These are phyloP conservation scores for Heterotilapia buettikoferi DNA, from an alignment of 2,113 vertebrate species.

Conservation along the genomic window DNA sequence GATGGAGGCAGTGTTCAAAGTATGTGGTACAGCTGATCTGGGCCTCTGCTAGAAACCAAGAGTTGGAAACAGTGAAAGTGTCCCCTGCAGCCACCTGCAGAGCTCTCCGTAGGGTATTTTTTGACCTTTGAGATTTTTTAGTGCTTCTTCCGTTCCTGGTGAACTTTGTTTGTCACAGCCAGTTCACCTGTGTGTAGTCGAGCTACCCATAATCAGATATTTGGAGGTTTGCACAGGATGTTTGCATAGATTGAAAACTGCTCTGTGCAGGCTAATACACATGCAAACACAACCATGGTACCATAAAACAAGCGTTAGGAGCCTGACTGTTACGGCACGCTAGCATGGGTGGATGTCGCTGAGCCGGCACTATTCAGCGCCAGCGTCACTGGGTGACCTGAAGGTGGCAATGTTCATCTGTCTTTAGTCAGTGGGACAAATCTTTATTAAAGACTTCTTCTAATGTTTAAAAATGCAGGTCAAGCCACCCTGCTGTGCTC, in stretches of 20 bases:
- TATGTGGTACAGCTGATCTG: background rate
- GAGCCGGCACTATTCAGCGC: fast-evolving
- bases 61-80: background rate
- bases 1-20: background rate
- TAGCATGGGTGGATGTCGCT: background rate
- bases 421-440: background rate
- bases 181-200: background rate
- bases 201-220: background rate
- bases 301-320: background rate
- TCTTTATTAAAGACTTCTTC: background rate
- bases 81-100: background rate
- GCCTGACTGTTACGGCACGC: background rate
- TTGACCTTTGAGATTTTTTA: background rate
- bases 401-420: background rate
- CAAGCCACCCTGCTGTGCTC: background rate
- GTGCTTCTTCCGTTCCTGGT: background rate
- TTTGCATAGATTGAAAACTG: background rate
- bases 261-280: fast-evolving
- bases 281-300: background rate
- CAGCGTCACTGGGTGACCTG: background rate
- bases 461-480: background rate
- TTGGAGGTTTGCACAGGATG: background rate
- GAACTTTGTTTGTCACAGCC: background rate
- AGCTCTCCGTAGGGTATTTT: fast-evolving
- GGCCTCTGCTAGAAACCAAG: background rate